Evolutionary conservation across 2,797 vertebrate species (phyloP).

Genomic region (Lepilemur septentrionalis): DNA sequence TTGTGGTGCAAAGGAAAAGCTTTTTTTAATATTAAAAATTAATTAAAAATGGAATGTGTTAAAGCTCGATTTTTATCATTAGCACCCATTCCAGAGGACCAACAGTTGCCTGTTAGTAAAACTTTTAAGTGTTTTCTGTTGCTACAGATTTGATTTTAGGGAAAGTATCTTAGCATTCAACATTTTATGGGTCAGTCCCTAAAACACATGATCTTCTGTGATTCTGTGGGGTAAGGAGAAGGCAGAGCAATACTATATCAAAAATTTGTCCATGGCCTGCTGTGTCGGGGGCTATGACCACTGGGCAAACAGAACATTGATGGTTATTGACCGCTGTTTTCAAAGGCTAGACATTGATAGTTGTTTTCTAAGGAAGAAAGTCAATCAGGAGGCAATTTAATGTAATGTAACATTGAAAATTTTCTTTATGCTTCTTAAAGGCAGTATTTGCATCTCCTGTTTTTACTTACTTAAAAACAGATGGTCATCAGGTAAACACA

Average conservation of each 20-base stretch:
- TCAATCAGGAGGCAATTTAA: not conserved
- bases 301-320: not conserved
- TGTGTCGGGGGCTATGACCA: not conserved
- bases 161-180: not conserved
- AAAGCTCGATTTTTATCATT: conserved; percentile 80
- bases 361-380: conserved; percentile 17
- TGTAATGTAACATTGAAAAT: not conserved
- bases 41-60: conserved; percentile 77
- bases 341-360: not conserved
- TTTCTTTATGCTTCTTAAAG: not conserved
- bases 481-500: not conserved
- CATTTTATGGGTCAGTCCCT: conserved; percentile 32
- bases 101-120: conserved; percentile 66
- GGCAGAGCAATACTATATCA: conserved; percentile 11
- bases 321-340: not conserved
- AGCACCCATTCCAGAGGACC: conserved; percentile 73
- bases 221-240: conserved; percentile 58
- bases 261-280: not conserved
- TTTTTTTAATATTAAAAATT: conserved; percentile 82
- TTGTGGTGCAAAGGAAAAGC: conserved; percentile 76
- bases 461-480: not conserved
- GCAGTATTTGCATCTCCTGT: not conserved
- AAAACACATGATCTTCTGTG: conserved; percentile 40
- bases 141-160: conserved; percentile 62
- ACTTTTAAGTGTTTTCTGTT: conserved; percentile 75